phyloP scores from a whole-genome alignment of 2,113 vertebrate species.

The Galemys pyrenaicus region DNA sequence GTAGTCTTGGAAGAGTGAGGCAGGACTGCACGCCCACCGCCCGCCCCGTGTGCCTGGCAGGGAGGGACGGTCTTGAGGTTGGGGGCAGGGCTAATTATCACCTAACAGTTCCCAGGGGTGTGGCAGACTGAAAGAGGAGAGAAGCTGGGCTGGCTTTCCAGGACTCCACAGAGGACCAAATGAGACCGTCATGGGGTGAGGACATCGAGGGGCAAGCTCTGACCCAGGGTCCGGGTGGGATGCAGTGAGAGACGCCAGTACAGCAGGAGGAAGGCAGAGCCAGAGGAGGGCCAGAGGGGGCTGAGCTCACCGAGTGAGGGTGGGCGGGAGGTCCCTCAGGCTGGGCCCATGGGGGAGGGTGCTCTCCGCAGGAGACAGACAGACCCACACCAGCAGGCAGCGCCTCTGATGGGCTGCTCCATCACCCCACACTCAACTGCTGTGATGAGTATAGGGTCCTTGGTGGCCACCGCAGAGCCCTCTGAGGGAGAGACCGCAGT shows the following conservation, averaged over 20 bases:
- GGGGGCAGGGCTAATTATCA: neutral
- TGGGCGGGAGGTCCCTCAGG: too few relatives aligned
- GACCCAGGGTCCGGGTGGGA: neutral
- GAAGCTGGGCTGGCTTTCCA: too few relatives aligned
- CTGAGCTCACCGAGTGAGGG: rapidly evolving
- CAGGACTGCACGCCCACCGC: neutral
- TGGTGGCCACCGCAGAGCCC: rapidly evolving
- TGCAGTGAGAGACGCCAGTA: neutral
- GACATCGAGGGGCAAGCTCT: rapidly evolving
- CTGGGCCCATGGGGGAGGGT: neutral
- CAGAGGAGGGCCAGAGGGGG: neutral
- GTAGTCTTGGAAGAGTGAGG: neutral
- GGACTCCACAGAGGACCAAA: neutral
- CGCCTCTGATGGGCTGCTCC: rapidly evolving
- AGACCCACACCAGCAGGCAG: neutral
- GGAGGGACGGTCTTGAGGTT: neutral
- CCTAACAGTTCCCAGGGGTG: neutral
- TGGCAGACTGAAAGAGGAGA: neutral
- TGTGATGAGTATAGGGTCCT: neutral
- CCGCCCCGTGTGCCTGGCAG: neutral
- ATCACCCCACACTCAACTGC: too few relatives aligned
- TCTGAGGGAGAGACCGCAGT: neutral
- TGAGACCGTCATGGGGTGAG: rapidly evolving
- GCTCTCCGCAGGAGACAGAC: neutral
- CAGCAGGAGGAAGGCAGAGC: neutral